Base-by-base conservation (phyloP, 1,140 invertebrate species). In the Atta texana region DNA sequence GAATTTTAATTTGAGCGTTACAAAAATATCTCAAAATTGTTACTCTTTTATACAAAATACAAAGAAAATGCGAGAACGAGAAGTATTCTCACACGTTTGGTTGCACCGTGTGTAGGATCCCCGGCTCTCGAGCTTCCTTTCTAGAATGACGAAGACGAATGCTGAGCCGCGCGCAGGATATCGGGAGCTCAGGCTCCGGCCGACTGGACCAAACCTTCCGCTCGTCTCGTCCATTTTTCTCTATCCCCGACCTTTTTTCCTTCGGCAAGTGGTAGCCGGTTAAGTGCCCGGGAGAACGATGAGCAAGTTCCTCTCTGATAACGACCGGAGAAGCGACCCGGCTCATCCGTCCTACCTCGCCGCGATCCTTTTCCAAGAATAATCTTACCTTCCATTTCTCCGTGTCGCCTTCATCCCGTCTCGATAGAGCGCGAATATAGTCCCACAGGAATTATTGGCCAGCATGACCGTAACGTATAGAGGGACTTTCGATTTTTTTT, bases 291-390 rank as follows among this genome's bases (percentile, higher is more conserved):
- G 81, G 49, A 80, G 84, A 78, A 71, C 85, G 84, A 86, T 80
- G 75, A 87, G 77, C 72, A 87, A 81, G 80, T 85, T 74, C 71
- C 80, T 85, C 86, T 82, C 69, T 86, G 84, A 87, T 88, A 88
- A 88, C 81, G 68, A 87, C 80, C 51, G 63, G 44, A 59, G 51
- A 57, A 74, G 64, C 80, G 81, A 74, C 34, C 84, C 76, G 53
- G 59, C 81, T 74, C 82, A 71, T 64, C 61, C 71, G 63, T 69
- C 69, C 80, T 84, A 84, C 69, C 59, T 69, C 68, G 44, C 53
- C 28, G 24, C 49, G 76, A 86, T 68, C 63, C 76, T 75, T 81
- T 86, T 86, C 76, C 84, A 49, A 86, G 76, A 86, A 86, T 78
- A 86, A 86, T 86, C 84, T 86, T 78, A 81, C 84, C 84, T 86